Evolutionary conservation across 2,113 vertebrate genomes (phyloP).

Genomic region (Athene cunicularia): DNA sequence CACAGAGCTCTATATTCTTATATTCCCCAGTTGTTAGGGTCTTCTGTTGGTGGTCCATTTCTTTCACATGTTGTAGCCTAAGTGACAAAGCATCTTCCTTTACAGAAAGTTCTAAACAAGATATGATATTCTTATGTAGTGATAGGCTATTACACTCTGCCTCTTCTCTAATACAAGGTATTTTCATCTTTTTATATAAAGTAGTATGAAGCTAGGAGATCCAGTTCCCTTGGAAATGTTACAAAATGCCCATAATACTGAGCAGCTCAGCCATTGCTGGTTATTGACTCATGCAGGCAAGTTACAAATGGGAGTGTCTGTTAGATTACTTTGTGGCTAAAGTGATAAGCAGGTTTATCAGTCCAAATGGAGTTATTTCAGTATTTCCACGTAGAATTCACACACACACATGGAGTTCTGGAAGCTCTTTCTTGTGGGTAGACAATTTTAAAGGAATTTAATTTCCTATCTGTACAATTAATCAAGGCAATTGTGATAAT

Average conservation of each 20-base stretch:
- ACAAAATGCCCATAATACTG: background rate
- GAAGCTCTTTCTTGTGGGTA: background rate
- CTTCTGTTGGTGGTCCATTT: accelerated
- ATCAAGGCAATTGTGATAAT: background rate
- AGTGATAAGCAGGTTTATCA: background rate
- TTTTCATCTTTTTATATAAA: background rate
- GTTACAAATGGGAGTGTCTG: background rate
- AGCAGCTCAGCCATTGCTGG: background rate
- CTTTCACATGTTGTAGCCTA: background rate
- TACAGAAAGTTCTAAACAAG: background rate
- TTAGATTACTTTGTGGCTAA: background rate
- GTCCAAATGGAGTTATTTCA: background rate
- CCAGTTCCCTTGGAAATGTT: background rate
- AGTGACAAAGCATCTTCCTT: background rate
- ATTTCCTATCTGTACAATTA: background rate
- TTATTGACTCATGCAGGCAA: background rate
- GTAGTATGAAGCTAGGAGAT: background rate
- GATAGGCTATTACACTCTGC: background rate
- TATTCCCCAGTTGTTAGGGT: background rate
- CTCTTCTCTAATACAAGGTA: background rate
- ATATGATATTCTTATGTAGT: accelerated
- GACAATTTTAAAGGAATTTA: background rate
- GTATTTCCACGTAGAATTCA: background rate
- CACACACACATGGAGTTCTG: background rate
- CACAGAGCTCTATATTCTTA: background rate